Conservation (phyloP, 2,113 vertebrate genomes). For the Pteronura brasiliensis region DNA sequence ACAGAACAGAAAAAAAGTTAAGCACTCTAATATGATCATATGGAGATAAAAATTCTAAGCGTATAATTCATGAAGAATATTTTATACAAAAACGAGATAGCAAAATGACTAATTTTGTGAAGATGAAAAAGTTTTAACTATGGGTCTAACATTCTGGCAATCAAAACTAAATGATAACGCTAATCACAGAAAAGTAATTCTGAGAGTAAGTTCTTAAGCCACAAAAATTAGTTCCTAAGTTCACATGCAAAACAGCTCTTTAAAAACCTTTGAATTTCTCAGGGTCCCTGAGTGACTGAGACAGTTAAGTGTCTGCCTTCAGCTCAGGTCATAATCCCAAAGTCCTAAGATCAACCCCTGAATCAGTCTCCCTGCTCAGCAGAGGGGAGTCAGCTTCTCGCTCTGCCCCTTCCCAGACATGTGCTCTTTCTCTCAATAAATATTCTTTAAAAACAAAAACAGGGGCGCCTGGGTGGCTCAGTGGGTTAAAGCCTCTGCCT, state of each 20-base stretch:
- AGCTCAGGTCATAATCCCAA: neutral
- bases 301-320: neutral
- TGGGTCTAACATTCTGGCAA: neutral
- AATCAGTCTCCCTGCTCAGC: neutral
- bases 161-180: neutral
- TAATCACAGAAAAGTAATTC: conserved; percentile 1
- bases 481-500: too few species aligned
- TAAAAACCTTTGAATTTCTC: conserved; percentile 18
- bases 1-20: neutral
- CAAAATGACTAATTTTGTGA: neutral
- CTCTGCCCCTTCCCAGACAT: neutral
- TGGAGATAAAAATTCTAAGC: neutral
- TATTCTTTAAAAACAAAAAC: neutral
- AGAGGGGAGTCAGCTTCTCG: neutral
- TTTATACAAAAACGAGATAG: conserved; percentile 7
- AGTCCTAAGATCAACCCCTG: neutral
- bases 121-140: neutral
- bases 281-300: neutral
- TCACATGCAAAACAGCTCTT: neutral
- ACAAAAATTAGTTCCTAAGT: neutral
- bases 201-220: neutral
- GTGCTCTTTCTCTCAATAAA: neutral
- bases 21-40: neutral
- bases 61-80: neutral
- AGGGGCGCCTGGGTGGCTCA: too few species aligned